A percentile compares a stretch with the other conserved stretches of the same genome.
Evolutionary conservation across 2,113 vertebrate species (phyloP).

Genomic region (Ammospiza caudacuta): DNA sequence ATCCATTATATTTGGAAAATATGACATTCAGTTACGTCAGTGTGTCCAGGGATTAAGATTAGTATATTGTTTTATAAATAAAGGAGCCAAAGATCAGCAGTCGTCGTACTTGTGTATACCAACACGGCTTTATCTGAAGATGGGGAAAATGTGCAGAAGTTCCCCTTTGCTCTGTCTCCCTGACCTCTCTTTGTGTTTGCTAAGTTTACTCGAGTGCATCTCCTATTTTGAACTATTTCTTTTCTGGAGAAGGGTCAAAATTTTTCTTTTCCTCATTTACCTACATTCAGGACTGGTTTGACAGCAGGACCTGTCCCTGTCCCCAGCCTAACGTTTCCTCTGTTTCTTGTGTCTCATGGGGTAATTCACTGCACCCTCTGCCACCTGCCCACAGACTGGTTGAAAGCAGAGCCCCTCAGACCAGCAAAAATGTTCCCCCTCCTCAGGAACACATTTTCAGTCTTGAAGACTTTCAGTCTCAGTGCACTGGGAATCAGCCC

Average conservation of each 20-base stretch:
- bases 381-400: not conserved
- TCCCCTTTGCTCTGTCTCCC: not conserved
- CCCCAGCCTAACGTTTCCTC: not conserved
- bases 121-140: not conserved
- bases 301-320: not conserved
- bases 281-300: not conserved
- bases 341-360: not conserved
- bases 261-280: not conserved
- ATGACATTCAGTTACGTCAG: slow-evolving; percentile 61
- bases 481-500: rapidly evolving
- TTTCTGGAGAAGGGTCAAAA: not conserved
- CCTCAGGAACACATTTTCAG: not conserved
- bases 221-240: not conserved
- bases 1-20: slow-evolving; percentile 46
- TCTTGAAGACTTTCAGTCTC: not conserved
- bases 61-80: slow-evolving; percentile 61
- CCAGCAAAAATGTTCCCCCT: not conserved
- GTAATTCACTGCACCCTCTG: not conserved
- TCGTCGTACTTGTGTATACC: not conserved
- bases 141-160: not conserved
- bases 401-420: not conserved
- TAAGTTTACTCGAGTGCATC: not conserved
- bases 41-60: not conserved
- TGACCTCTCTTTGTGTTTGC: not conserved
- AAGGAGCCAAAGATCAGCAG: slow-evolving; percentile 47